Evolutionary conservation across 2,888 invertebrate species (phyloP), one percentile per base, ranked within the genome.

Genomic region (Torymus aiolomorphi): DNA sequence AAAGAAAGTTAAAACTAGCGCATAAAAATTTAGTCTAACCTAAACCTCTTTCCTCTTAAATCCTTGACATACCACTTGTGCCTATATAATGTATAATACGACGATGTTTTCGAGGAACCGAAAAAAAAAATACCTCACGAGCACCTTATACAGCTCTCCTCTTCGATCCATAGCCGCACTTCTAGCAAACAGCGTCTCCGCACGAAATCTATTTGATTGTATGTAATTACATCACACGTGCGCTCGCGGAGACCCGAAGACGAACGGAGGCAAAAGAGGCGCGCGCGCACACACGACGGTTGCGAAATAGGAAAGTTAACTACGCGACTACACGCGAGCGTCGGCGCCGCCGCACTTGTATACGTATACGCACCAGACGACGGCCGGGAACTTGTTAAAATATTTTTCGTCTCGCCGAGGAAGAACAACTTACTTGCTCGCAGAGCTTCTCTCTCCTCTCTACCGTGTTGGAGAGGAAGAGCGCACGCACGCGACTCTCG

Each of bases 361-460:
- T 57, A 79, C 81, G 80, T 72, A 66, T 84, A 84, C 83, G 83
- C 85, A 84, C 82, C 51, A 56, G 72, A 62, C 31, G 31, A 31
- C 31, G 31, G 84, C 83, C 83, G 80, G 83, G 84, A 84, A 86
- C 88, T 87, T 87, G 88, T 89, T 89, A 86, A 86, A 86, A 87
- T 86, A 87, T 87, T 86, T 87, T 88, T 88, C 85, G 84, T 82
- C 83, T 82, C 83, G 81, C 75, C 82, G 74, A 83, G 82, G 84
- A 85, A 85, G 84, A 88, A 88, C 88, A 86, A 86, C 86, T 87
- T 85, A 86, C 85, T 87, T 80, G 76, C 18, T 16, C 79, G 72
- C 42, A 31, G 31, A 31, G 24, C 16, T 20, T 66, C 51, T 59
- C 49, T 20, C 65, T 14, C n/a, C 56, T n/a, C 11, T 54, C 12